Evolutionary conservation across 1,140 invertebrate species (phyloP), one percentile per base, ranked within the genome.

Genomic region (Drosophila kepulauana): DNA sequence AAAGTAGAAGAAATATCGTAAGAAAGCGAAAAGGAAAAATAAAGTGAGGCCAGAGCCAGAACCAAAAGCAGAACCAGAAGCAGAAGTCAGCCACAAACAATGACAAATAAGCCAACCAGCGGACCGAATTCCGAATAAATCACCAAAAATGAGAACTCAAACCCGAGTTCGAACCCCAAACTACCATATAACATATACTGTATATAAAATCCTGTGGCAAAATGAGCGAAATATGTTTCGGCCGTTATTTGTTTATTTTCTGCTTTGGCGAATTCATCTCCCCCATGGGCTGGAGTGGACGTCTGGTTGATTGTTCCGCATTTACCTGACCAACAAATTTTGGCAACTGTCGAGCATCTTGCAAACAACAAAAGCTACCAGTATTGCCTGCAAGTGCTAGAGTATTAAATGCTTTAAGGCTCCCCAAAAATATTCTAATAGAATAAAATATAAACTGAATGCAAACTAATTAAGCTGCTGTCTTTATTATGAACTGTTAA

Each of bases 101-200:
- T 82, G 84, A 87, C 84, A 88, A 87, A 88, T 88, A 87, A 82
- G 62, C 72, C 58, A 81, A 48, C 57, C 35, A 48, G 48, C 51
- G 64, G 67, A 87, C 49, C 78, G 56, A 87, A 87, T 79, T 82
- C 59, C 80, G 54, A 61, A 87, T 88, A 87, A 87, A 87, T 87
- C 82, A 87, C 79, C 72, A 66, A 75, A 79, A 82, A 84, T 80
- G 73, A 71, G 77, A 74, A 33, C 46, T 77, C 63, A 13, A 62
- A 56, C 56, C 56, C 35, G 57, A 33, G 41, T 56, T 33, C 30
- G 10, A 38, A 10, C 35, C 35, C 6, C 35, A 10, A 38, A 10
- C 35, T 38, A 10, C 62, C 43, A 56, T 45, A 41, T 25, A 38
- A 38, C 8, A 38, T 38, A 25, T 25, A 25, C 20, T 25, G 20